Conservation (phyloP, 1,140 invertebrate genomes). For the Dendrolimus punctatus region DNA sequence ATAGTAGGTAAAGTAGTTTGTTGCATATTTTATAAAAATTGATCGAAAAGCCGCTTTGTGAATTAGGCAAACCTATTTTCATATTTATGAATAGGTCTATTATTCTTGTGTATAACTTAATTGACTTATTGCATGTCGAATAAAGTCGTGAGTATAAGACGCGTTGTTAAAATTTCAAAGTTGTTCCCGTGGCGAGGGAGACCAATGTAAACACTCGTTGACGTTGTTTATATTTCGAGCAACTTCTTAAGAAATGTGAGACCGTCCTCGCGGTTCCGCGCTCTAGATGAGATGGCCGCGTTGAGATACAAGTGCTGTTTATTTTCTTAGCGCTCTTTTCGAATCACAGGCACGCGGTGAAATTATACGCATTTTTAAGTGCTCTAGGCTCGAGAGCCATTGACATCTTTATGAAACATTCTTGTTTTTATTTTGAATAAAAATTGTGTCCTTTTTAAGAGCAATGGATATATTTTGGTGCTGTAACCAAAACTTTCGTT, state of each 20-base stretch:
- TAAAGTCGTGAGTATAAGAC: background rate
- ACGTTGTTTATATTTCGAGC: conserved; percentile 45
- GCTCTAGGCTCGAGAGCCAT: background rate
- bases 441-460: too few relatives aligned
- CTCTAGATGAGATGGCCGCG: conserved; percentile 52
- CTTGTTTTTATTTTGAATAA: too few relatives aligned
- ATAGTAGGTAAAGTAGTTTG: too few relatives aligned
- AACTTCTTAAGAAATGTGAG: conserved; percentile 52
- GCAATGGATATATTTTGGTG: too few relatives aligned
- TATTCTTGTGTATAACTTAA: background rate
- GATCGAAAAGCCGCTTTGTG: too few relatives aligned
- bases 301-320: conserved; percentile 59
- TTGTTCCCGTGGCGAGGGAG: conserved; percentile 19
- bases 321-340: conserved; percentile 43
- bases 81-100: too few relatives aligned
- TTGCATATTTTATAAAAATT: too few relatives aligned
- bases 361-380: conserved; percentile 11
- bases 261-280: conserved; percentile 14
- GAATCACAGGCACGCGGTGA: conserved; percentile 33
- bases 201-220: conserved; percentile 36
- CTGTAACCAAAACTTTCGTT: too few relatives aligned
- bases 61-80: too few relatives aligned
- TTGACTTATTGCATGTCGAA: conserved; percentile 1
- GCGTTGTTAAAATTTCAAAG: conserved; percentile 23
- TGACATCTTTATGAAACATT: too few relatives aligned